Evolutionary conservation across 2,888 invertebrate species (phyloP), one percentile per base, ranked within the genome.

Genomic region (Entomobrya multifasciata): DNA sequence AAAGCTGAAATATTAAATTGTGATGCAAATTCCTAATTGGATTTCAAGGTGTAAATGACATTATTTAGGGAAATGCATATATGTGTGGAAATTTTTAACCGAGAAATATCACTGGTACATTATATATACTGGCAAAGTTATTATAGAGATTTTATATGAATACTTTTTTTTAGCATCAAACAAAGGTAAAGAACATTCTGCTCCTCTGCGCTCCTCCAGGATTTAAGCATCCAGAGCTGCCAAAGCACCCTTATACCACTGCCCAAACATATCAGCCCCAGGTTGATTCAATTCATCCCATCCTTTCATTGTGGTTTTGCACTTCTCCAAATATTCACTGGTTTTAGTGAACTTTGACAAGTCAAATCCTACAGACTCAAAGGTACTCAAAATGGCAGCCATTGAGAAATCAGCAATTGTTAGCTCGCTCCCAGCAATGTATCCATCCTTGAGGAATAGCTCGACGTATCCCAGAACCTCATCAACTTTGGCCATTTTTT

Each of bases 261-360:
- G 85, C 3, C 91, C 91, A 60, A 91, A 91, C 0, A 81, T 72
- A 8, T 91, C 88, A 3, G 90, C 91, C 22, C 92, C 92, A 15
- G 87, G 74, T 44, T 90, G 90, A 72, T 93, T 93, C 10, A 91
- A 90, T 83, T 93, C 93, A 13, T 92, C 93, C 92, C 94, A 95
- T 57, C 94, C 95, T 0, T 94, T 94, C 49, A 94, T 93, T 22
- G 94, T 94, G 15, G 93, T 92, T 92, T 95, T 95, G 81, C 94
- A 93, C 84, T 93, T 94, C 15, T 93, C 93, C 90, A 93, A 93
- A 95, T 95, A 96, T 80, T 93, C 95, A 86, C 93, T 92, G 80
- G 96, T 93, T 91, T 96, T 96, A 67, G 94, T 92, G 93, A 94
- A 96, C 91, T 95, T 94, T 91, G 94, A 94, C 88, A 96, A 92